phyloP scores from a whole-genome alignment of 2,113 vertebrate genomes.

The Cyprinus carpio region DNA sequence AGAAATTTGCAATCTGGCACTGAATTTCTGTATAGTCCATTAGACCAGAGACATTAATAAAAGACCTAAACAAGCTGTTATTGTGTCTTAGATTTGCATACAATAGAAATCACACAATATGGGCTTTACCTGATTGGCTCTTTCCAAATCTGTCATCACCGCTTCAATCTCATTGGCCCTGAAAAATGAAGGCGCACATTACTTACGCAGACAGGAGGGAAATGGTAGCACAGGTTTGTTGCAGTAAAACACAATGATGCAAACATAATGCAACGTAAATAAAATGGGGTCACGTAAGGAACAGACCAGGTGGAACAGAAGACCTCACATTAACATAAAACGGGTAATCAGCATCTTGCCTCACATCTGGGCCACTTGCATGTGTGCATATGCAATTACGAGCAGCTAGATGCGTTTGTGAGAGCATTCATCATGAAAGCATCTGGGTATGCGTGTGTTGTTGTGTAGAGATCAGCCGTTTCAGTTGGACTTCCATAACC shows the following conservation, averaged over 20 bases:
- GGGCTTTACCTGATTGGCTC: constrained; percentile 85
- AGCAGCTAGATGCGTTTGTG: background rate
- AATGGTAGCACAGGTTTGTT: background rate
- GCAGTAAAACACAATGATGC: constrained; percentile 32
- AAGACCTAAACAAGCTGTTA: constrained; percentile 22
- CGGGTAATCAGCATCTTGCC: constrained; percentile 21
- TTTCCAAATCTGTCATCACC: constrained; percentile 87
- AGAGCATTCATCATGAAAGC: constrained; percentile 27
- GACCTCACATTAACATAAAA: constrained; percentile 32
- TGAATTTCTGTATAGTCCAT: background rate
- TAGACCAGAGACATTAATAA: constrained; percentile 3
- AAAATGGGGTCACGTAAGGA: constrained; percentile 22
- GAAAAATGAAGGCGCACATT: constrained; percentile 35
- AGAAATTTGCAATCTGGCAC: constrained; percentile 13
- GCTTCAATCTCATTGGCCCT: constrained; percentile 86
- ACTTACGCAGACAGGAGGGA: constrained; percentile 7
- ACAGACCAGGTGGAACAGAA: constrained; percentile 34
- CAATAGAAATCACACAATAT: constrained; percentile 10
- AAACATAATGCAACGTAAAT: constrained; percentile 12
- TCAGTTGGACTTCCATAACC: constrained; percentile 37
- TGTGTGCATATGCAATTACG: constrained; percentile 29
- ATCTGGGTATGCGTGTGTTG: constrained; percentile 30
- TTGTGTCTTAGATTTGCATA: background rate
- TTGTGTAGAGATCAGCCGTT: constrained; percentile 14
- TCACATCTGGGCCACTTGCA: background rate